phyloP scores from a whole-genome alignment of 2,797 vertebrate species.

The Lithobates pipiens region DNA sequence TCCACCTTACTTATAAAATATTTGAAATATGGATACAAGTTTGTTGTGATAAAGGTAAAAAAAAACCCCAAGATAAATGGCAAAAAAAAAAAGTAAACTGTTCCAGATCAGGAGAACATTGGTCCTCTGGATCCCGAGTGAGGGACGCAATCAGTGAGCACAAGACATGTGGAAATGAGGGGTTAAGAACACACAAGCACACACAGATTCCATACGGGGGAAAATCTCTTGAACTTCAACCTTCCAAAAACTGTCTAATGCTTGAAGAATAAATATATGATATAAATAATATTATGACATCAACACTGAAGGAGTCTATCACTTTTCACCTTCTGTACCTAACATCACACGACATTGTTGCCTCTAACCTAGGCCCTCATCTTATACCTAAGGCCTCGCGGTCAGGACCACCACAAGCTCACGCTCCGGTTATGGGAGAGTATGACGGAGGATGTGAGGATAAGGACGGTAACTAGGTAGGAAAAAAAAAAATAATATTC shows the following conservation, averaged over 20 bases:
- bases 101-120: not conserved
- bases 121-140: not conserved
- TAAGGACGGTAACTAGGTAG: not conserved
- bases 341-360: slow-evolving; percentile 6
- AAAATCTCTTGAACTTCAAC: not conserved
- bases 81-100: not conserved
- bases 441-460: not conserved
- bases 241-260: not conserved
- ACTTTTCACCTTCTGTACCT: not conserved
- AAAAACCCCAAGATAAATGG: not conserved
- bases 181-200: slow-evolving; percentile 1
- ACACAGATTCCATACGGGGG: not conserved
- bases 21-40: not conserved
- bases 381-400: slow-evolving; percentile 34
- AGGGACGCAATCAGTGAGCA: not conserved
- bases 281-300: slow-evolving; percentile 50
- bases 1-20: not conserved
- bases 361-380: slow-evolving; percentile 28
- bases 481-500: not conserved
- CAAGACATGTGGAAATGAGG: not conserved
- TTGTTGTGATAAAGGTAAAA: not conserved
- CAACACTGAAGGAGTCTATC: not conserved
- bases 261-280: slow-evolving; percentile 49
- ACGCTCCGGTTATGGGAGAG: not conserved
- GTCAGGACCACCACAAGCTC: not conserved